phyloP scores from a whole-genome alignment of 2,113 vertebrate species.

The Nycticebus coucang region DNA sequence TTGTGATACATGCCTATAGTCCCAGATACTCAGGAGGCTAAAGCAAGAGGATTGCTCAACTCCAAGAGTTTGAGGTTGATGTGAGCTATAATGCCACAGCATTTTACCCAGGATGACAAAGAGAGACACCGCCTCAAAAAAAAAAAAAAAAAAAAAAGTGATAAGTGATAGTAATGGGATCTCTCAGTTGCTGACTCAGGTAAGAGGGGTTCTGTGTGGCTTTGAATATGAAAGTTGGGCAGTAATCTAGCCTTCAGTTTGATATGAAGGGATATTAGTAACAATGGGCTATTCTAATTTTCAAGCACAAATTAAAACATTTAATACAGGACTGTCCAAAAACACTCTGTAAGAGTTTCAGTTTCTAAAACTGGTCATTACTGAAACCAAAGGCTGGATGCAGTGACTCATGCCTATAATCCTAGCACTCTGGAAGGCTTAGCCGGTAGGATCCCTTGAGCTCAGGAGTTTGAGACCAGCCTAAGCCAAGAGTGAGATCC shows the following conservation, averaged over 20 bases:
- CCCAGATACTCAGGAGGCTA: too few relatives aligned
- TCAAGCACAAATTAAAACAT: constrained; percentile 36
- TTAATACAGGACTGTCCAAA: neutral
- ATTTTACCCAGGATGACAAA: too few relatives aligned
- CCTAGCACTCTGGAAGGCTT: too few relatives aligned
- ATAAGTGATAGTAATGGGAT: neutral
- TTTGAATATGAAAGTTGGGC: neutral
- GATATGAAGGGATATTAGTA: neutral
- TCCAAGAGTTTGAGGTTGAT: too few relatives aligned
- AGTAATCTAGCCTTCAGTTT: neutral
- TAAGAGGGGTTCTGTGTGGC: neutral
- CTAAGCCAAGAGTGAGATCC: too few relatives aligned
- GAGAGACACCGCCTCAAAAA: too few relatives aligned
- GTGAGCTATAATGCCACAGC: too few relatives aligned
- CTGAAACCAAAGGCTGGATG: neutral
- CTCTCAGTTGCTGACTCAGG: neutral
- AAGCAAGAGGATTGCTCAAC: too few relatives aligned
- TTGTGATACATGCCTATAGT: too few relatives aligned
- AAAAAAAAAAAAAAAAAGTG: neutral
- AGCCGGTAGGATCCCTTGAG: too few relatives aligned
- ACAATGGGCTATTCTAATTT: neutral
- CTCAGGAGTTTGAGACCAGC: too few relatives aligned
- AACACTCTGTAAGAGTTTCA: neutral
- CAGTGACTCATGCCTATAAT: too few relatives aligned
- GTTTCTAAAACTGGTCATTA: constrained; percentile 40